Conservation (phyloP, 2,888 invertebrate species). For the Dysmachus trigonus region DNA sequence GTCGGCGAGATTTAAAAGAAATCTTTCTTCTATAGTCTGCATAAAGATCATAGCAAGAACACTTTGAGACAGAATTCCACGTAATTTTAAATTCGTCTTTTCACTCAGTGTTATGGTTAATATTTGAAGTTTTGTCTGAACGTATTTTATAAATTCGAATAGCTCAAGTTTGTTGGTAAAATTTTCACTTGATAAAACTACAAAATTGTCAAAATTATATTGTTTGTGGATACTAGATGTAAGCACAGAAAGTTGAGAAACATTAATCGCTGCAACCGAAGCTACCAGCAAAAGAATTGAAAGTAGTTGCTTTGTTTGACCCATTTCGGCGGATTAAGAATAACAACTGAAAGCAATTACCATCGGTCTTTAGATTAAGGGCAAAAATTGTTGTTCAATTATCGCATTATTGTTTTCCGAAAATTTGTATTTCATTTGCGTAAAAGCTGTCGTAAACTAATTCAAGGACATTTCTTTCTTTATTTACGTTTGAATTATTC, state of each 20-base stretch:
- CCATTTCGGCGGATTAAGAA: background rate
- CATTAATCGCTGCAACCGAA: background rate
- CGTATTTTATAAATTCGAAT: background rate
- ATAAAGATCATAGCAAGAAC: background rate
- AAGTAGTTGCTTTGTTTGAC: background rate
- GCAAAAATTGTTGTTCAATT: background rate
- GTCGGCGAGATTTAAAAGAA: background rate
- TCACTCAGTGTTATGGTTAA: background rate
- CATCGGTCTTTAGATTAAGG: background rate
- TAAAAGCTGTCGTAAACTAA: background rate
- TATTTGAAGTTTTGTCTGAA: background rate
- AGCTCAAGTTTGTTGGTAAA: background rate
- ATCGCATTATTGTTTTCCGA: background rate
- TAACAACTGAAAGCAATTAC: background rate
- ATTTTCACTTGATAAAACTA: background rate
- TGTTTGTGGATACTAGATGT: background rate
- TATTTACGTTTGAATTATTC: background rate
- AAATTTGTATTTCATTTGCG: background rate
- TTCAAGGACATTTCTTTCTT: background rate
- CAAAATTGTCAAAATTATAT: conserved; percentile 3
- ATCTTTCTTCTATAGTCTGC: background rate
- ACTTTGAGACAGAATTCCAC: background rate
- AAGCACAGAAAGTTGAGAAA: background rate
- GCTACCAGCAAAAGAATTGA: background rate
- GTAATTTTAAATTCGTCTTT: background rate